Base-by-base conservation (phyloP, 2,797 vertebrate genomes). In the Hydrocynus forskahlii region DNA sequence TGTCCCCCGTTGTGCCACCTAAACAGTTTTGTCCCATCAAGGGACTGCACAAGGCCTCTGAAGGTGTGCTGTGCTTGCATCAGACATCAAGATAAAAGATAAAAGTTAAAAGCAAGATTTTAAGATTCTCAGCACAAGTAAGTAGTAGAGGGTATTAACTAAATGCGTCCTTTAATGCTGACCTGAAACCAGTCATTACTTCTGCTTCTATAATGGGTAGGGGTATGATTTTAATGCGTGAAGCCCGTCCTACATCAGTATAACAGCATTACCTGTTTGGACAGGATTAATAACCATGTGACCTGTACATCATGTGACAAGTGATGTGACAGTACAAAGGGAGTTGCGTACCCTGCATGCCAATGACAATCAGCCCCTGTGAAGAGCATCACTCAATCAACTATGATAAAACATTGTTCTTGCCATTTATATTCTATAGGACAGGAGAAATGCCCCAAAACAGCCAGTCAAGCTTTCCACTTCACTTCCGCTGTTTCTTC, bases 281-380 rank as follows among this genome's bases (percentile, higher is more conserved):
- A 70, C 67, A 14, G 67, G 43, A 70, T 77, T 67, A 66, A 14
- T 14, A 38, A 43, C 35, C 81, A 82, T 13, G 14, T 78, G 80
- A 73, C 57, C 21, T 19, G 21, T n/a, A n/a, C n/a, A n/a, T n/a
- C n/a, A n/a, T n/a, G n/a, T n/a, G n/a, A n/a, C n/a, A n/a, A 35
- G 70, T 23, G 17, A 68, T 35, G 35, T 67, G n/a, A n/a, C 78
- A 48, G 50, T 40, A 59, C 16, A 81, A 62, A 6, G 21, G 67
- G 50, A 55, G 63, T 38, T 63, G 60, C 35, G 63, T 66, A 75
- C 21, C 62, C 52, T 52, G 79, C 38, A 69, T 77, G 55, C 45
- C 19, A 64, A 72, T 38, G 50, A 82, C 63, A 67, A 3, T 25
- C 48, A 63, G 63, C 29, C 60, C 25, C 25, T 62, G 21, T n/a